Evolutionary conservation across 2,888 invertebrate species (phyloP).

Genomic region (Alcis repandata): DNA sequence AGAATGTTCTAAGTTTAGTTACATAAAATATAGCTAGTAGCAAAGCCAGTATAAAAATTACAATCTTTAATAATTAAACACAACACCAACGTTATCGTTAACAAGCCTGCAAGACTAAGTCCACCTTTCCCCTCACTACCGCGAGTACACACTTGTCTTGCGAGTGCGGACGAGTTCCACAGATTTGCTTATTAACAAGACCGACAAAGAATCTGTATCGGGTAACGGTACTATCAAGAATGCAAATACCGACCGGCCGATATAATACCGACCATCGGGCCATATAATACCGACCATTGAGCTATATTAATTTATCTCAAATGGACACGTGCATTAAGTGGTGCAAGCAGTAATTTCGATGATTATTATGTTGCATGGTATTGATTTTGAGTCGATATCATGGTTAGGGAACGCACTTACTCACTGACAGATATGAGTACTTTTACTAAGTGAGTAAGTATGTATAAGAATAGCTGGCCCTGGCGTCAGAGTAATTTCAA

Average conservation of each 20-base stretch:
- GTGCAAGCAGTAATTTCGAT: constrained; percentile 35
- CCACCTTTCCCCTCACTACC: constrained; percentile 32
- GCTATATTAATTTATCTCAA: constrained; percentile 72
- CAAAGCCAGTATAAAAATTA: too few species aligned
- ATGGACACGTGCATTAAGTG: constrained; percentile 47
- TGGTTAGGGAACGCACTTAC: background rate
- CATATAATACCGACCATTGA: constrained; percentile 2
- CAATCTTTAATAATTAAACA: background rate
- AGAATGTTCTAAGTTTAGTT: too few species aligned
- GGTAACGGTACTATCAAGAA: constrained; percentile 68
- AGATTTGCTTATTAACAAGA: constrained; percentile 80
- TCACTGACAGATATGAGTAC: too few species aligned
- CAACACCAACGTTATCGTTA: background rate
- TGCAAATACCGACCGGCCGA: constrained; percentile 63
- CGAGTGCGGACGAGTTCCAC: constrained; percentile 66
- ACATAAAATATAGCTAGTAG: too few species aligned
- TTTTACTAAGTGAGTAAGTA: too few species aligned
- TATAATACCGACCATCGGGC: constrained; percentile 53
- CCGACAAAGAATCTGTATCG: constrained; percentile 79
- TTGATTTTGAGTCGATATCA: constrained; percentile 20
- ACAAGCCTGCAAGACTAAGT: constrained; percentile 7
- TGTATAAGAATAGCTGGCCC: too few species aligned
- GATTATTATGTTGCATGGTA: constrained; percentile 31
- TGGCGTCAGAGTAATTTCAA: too few species aligned
- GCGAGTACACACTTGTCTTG: constrained; percentile 47